Percentiles rank a stretch among this genome's conserved stretches.
Evolutionary conservation across 2,888 invertebrate genomes (phyloP).

Genomic region (Mythimna pallens): DNA sequence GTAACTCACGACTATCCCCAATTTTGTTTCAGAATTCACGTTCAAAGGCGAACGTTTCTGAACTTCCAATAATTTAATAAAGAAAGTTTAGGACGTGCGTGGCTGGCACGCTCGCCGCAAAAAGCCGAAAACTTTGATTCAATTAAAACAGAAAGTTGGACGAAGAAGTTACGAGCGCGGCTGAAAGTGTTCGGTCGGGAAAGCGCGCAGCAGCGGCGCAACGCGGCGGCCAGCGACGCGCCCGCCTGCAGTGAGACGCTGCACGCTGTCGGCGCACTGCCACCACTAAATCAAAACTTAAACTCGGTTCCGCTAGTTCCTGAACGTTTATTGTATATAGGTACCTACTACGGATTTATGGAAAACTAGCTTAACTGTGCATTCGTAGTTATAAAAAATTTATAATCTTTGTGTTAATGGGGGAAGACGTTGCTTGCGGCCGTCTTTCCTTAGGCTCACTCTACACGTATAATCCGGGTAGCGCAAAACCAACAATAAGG

Average conservation of each 20-base stretch:
- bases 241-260: slow-evolving; percentile 60
- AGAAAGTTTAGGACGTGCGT: slow-evolving; percentile 90
- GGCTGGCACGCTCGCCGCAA: slow-evolving; percentile 89
- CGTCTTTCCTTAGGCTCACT: too few species aligned
- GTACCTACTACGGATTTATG: slow-evolving; percentile 48
- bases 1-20: slow-evolving; percentile 83
- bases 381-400: slow-evolving; percentile 44
- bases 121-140: slow-evolving; percentile 90
- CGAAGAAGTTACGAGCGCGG: slow-evolving; percentile 85
- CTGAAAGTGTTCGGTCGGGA: slow-evolving; percentile 74
- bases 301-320: slow-evolving; percentile 57
- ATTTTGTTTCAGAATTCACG: slow-evolving; percentile 84
- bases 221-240: slow-evolving; percentile 31
- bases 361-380: slow-evolving; percentile 45
- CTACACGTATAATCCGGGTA: too few species aligned
- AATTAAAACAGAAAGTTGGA: slow-evolving; percentile 89
- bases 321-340: slow-evolving; percentile 58
- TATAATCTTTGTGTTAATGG: slow-evolving; percentile 54
- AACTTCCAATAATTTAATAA: slow-evolving; percentile 91
- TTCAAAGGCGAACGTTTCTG: slow-evolving; percentile 89
- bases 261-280: slow-evolving; percentile 58
- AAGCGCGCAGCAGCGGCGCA: slow-evolving; percentile 62
- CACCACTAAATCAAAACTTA: slow-evolving; percentile 78
- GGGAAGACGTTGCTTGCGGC: too few species aligned
- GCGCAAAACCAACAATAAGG: too few species aligned